These are phyloP conservation scores for Sebastes dallii DNA, from an alignment of 2,797 vertebrate genomes.

Conservation along the genomic window DNA sequence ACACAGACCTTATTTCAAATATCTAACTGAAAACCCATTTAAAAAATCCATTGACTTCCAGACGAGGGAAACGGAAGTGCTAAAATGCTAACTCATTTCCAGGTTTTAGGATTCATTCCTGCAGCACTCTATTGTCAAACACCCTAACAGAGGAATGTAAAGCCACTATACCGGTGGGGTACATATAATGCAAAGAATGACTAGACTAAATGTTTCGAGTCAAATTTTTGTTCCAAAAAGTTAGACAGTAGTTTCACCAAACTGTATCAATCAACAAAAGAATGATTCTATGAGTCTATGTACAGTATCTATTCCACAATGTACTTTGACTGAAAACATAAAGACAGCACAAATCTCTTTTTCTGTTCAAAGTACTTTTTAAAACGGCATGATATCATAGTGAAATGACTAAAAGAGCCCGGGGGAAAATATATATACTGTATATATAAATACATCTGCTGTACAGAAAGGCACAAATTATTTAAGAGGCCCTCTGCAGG, in stretches of 20 bases:
- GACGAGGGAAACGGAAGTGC: too few species aligned
- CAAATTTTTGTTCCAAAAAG: background rate
- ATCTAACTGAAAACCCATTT: too few species aligned
- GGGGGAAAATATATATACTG: too few species aligned
- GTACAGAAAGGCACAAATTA: slow-evolving; percentile 24
- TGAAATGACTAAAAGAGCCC: background rate
- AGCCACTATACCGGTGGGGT: background rate
- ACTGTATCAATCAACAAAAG: background rate
- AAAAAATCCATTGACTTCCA: too few species aligned
- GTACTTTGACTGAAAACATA: slow-evolving; percentile 6
- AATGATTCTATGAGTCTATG: background rate
- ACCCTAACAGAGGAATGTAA: background rate
- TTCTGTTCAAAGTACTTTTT: slow-evolving; percentile 3
- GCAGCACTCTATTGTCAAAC: background rate
- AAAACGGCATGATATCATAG: background rate
- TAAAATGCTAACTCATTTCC: too few species aligned
- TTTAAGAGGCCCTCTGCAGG: slow-evolving; percentile 43
- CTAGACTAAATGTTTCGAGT: background rate
- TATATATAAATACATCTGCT: background rate
- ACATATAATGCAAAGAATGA: background rate
- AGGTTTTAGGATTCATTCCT: too few species aligned
- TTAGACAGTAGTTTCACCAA: background rate
- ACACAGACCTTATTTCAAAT: too few species aligned
- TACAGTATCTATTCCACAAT: background rate
- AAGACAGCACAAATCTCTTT: background rate